These are phyloP conservation scores for Chiloscyllium plagiosum DNA, from an alignment of 2,113 vertebrate genomes.

Conservation along the genomic window DNA sequence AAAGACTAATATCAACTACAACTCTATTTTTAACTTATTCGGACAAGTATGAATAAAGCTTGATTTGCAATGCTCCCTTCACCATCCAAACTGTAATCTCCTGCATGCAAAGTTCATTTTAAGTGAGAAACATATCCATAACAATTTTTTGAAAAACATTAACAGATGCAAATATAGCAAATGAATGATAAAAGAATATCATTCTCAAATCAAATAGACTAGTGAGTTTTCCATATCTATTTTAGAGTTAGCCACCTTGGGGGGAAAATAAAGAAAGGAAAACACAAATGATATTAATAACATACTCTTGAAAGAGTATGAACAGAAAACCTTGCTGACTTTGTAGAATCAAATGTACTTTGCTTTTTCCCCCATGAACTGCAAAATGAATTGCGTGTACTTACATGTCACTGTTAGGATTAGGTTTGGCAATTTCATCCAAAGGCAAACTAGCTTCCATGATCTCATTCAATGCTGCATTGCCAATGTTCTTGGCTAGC, in stretches of 20 bases:
- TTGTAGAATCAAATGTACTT: not conserved
- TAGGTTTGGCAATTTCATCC: constrained; percentile 71
- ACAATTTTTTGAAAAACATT: not conserved
- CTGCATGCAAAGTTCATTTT: not conserved
- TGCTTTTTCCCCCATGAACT: not conserved
- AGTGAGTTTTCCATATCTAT: not conserved
- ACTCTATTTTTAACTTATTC: not conserved
- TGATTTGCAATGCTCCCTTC: not conserved
- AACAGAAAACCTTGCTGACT: not conserved
- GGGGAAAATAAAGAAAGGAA: not conserved
- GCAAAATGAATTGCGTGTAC: constrained; percentile 44
- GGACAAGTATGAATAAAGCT: not conserved
- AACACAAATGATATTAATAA: not conserved
- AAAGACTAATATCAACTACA: not conserved
- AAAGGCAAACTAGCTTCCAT: constrained; percentile 80
- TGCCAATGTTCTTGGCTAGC: constrained; percentile 95
- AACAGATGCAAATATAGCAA: not conserved
- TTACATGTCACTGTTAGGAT: constrained; percentile 86
- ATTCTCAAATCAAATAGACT: not conserved
- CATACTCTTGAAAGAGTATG: not conserved
- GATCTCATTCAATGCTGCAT: constrained; percentile 89
- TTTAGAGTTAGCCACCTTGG: not conserved
- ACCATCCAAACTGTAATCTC: not conserved
- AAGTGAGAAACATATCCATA: not conserved
- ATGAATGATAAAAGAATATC: not conserved